These are phyloP conservation scores for Sebastes jordani DNA, from an alignment of 2,797 vertebrate genomes.

Conservation along the genomic window DNA sequence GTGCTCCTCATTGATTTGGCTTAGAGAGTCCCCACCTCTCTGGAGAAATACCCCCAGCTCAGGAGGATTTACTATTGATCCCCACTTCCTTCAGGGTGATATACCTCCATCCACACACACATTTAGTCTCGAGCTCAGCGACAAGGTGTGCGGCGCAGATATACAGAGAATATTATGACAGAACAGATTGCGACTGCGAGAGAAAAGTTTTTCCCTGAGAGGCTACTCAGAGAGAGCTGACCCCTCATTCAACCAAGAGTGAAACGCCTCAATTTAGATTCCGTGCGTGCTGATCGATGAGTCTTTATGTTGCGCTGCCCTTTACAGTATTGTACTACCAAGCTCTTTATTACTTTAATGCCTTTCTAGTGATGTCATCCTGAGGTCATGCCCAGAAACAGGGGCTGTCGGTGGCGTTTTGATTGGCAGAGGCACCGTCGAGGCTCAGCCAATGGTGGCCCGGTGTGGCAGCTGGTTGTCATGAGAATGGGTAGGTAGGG, in stretches of 20 bases:
- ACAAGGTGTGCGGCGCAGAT: slow-evolving; percentile 65
- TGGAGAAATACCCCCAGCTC: slow-evolving; percentile 73
- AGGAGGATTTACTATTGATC: slow-evolving; percentile 77
- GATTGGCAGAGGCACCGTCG: slow-evolving; percentile 73
- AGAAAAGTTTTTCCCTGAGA: slow-evolving; percentile 56
- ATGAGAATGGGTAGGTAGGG: slow-evolving; percentile 66
- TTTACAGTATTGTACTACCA: slow-evolving; percentile 78
- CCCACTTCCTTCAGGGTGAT: slow-evolving; percentile 68
- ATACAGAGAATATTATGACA: slow-evolving; percentile 57
- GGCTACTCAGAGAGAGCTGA: slow-evolving; percentile 47
- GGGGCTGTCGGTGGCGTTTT: slow-evolving; percentile 64
- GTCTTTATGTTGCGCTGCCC: slow-evolving; percentile 74
- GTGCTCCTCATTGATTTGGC: slow-evolving; percentile 73
- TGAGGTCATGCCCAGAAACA: slow-evolving; percentile 73
- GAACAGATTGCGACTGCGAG: slow-evolving; percentile 37
- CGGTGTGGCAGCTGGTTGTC: slow-evolving; percentile 72
- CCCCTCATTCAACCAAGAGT: slow-evolving; percentile 70
- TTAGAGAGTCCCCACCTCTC: slow-evolving; percentile 69
- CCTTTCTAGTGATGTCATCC: slow-evolving; percentile 80
- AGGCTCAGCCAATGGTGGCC: slow-evolving; percentile 65
- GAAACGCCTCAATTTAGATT: slow-evolving; percentile 72
- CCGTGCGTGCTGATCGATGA: slow-evolving; percentile 62
- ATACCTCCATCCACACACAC: slow-evolving; percentile 61
- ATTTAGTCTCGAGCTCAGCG: slow-evolving; percentile 42
- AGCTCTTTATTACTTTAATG: slow-evolving; percentile 79